phyloP scores from a whole-genome alignment of 2,797 vertebrate genomes.

The Streptopelia turtur region DNA sequence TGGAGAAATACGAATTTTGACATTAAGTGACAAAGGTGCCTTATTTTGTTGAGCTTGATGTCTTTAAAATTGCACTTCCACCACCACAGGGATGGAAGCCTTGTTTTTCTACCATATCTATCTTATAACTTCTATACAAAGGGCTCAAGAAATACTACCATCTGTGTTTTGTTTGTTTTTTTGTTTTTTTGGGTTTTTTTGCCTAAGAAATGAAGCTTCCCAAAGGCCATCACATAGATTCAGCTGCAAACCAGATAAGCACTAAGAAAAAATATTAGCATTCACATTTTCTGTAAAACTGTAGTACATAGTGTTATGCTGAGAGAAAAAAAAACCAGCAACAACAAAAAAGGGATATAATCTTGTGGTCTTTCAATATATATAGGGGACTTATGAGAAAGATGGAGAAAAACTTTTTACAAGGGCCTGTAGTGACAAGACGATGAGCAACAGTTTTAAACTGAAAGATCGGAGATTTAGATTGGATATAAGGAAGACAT shows the following conservation, averaged over 20 bases:
- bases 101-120: background rate
- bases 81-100: background rate
- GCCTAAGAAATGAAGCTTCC: background rate
- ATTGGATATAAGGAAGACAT: background rate
- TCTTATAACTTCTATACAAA: background rate
- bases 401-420: background rate
- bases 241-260: background rate
- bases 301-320: background rate
- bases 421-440: background rate
- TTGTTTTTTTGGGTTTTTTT: background rate
- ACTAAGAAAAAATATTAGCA: background rate
- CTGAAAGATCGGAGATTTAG: background rate
- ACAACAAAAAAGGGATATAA: background rate
- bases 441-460: background rate
- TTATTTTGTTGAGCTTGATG: background rate
- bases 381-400: background rate
- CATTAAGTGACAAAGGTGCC: background rate
- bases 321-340: background rate
- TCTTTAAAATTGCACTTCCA: conserved; percentile 28
- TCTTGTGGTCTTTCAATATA: background rate
- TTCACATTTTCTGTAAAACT: background rate
- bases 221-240: background rate
- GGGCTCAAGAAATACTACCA: background rate
- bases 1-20: background rate
- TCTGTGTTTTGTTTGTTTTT: background rate